Conservation (phyloP, 2,797 vertebrate species). For the Oryzias sinensis region DNA sequence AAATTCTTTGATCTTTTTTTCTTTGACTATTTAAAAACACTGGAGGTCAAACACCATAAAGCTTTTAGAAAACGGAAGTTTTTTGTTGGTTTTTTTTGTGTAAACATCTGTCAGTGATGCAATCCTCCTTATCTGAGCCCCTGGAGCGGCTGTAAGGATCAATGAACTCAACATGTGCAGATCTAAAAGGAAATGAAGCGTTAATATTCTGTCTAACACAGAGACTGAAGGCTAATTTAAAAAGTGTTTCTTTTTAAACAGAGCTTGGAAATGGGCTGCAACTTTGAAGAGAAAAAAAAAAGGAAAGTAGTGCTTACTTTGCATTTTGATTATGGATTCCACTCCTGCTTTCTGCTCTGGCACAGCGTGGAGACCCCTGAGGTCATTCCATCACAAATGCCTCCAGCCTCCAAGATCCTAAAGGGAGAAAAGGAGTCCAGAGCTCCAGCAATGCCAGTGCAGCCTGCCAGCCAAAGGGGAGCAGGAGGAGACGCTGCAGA, state of each 20-base stretch:
- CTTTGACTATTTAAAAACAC: slow-evolving; percentile 53
- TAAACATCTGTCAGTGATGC: slow-evolving; percentile 44
- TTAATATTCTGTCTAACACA: background rate
- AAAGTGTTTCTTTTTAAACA: slow-evolving; percentile 21
- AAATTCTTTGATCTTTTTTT: slow-evolving; percentile 68
- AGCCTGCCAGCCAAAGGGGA: slow-evolving; percentile 49
- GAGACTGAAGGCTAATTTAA: slow-evolving; percentile 18
- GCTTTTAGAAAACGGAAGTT: slow-evolving; percentile 38
- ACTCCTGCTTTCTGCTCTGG: slow-evolving; percentile 50
- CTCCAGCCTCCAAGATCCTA: slow-evolving; percentile 74
- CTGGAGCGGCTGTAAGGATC: slow-evolving; percentile 14
- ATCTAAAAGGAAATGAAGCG: slow-evolving; percentile 23
- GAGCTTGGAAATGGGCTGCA: slow-evolving; percentile 24
- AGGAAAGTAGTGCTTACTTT: slow-evolving; percentile 19
- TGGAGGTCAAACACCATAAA: slow-evolving; percentile 58
- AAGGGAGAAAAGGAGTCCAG: slow-evolving; percentile 59
- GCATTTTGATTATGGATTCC: slow-evolving; percentile 51
- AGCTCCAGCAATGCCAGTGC: slow-evolving; percentile 39
- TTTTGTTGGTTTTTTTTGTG: slow-evolving; percentile 16
- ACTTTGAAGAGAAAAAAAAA: slow-evolving; percentile 26
- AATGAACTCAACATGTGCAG: slow-evolving; percentile 16
- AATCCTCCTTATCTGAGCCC: slow-evolving; percentile 6
- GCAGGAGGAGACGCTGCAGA: slow-evolving; percentile 33
- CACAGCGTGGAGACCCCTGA: slow-evolving; percentile 66
- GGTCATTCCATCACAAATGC: slow-evolving; percentile 58